phyloP scores from a whole-genome alignment of 2,113 vertebrate species.

The Mesocricetus auratus region DNA sequence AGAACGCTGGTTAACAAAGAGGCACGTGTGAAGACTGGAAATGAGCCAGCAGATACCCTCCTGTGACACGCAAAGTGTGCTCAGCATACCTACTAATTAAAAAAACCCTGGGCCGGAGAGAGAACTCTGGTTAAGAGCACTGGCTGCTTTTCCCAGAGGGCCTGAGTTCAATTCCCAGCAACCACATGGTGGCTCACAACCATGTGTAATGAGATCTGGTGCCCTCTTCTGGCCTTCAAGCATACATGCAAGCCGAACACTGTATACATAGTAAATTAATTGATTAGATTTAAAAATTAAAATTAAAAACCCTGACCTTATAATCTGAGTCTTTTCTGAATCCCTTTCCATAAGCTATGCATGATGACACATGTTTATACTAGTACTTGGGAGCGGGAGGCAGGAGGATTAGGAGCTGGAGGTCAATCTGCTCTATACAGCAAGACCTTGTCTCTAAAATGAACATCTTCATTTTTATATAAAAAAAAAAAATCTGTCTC shows the following conservation, averaged over 20 bases:
- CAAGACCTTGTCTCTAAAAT: background rate
- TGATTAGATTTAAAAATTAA: too few relatives aligned
- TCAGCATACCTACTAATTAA: slow-evolving; percentile 41
- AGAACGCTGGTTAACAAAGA: background rate
- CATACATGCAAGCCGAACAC: too few relatives aligned
- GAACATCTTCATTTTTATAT: slow-evolving; percentile 6
- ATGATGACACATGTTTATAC: background rate
- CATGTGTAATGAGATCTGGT: too few relatives aligned
- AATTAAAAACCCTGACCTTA: background rate
- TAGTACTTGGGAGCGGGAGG: background rate
- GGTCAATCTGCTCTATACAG: background rate
- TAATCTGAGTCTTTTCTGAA: background rate
- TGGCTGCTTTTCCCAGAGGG: too few relatives aligned
- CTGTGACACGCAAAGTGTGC: background rate
- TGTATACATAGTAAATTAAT: too few relatives aligned
- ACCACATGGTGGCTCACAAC: too few relatives aligned
- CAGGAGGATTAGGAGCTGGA: background rate
- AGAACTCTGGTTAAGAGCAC: too few relatives aligned
- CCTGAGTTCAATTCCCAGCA: too few relatives aligned
- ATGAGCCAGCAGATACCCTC: slow-evolving; percentile 18
- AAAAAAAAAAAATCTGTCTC: background rate
- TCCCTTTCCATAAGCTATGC: background rate
- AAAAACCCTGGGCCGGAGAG: background rate
- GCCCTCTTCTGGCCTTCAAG: too few relatives aligned
- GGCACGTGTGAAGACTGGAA: background rate